Percentiles rank a stretch among this genome's conserved stretches.
Evolutionary conservation across 2,888 invertebrate genomes (phyloP).

Genomic region (Epsilonema sp.): DNA sequence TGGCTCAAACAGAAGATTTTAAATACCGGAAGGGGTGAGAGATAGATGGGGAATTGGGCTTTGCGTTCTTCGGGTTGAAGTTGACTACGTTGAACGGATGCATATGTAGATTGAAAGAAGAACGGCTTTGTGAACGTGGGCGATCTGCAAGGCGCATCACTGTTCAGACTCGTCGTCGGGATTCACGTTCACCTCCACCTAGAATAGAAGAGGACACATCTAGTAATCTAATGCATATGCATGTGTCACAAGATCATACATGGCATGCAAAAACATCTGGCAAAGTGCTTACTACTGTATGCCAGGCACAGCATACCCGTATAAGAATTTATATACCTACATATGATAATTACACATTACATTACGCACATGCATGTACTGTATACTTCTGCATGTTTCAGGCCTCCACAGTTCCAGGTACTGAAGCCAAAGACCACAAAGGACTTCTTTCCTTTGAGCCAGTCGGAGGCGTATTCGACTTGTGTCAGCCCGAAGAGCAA

Average conservation of each 20-base stretch:
- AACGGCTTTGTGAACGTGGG: slow-evolving; percentile 99
- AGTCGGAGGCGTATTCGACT: neutral
- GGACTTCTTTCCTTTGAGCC: slow-evolving; percentile 76
- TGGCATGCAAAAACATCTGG: no score
- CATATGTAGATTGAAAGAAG: slow-evolving; percentile 62
- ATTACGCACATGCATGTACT: slow-evolving; percentile 2
- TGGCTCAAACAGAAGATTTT: slow-evolving; percentile 98
- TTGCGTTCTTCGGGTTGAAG: no score
- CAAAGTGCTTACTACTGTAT: no score
- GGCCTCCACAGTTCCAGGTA: slow-evolving; percentile 20
- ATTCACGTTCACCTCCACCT: slow-evolving; percentile 23
- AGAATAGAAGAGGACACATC: no score
- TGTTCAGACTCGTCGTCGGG: slow-evolving; percentile 76
- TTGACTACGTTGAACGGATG: no score
- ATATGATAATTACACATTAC: no score
- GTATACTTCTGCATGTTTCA: slow-evolving; percentile 5
- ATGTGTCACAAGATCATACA: no score
- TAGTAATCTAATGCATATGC: no score
- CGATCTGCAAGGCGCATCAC: slow-evolving; percentile 92
- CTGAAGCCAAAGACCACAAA: slow-evolving; percentile 94
- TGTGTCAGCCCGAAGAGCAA: neutral
- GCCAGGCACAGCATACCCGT: no score
- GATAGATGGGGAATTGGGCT: no score
- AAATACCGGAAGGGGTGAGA: slow-evolving; percentile 50
- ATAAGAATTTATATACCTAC: no score